Conservation (phyloP, 2,797 vertebrate species). For the Babyrousa celebensis region DNA sequence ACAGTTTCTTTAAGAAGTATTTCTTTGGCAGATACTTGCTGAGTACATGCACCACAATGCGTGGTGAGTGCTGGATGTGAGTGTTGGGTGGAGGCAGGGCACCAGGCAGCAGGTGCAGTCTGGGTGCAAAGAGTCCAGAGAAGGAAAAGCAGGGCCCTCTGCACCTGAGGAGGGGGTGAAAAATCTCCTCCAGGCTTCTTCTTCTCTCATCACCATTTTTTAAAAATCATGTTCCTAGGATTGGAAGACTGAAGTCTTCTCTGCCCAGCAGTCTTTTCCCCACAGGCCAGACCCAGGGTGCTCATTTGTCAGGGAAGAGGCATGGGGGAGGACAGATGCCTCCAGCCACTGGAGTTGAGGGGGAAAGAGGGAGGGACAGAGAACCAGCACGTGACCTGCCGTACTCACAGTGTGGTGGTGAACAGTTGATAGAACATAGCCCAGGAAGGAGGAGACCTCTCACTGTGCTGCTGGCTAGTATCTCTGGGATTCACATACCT, state of each 20-base stretch:
- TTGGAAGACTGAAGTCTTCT: neutral
- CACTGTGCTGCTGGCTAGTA: neutral
- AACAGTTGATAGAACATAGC: neutral
- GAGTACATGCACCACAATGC: neutral
- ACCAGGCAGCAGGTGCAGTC: neutral
- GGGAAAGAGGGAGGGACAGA: neutral
- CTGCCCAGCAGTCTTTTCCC: neutral
- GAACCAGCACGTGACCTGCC: neutral
- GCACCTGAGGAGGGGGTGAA: neutral
- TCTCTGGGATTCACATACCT: neutral
- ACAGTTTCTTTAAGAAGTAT: constrained; percentile 36
- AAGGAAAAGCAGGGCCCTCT: neutral
- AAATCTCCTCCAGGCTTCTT: neutral
- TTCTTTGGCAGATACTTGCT: neutral
- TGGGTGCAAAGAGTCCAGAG: neutral
- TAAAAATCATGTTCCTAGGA: neutral
- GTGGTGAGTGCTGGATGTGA: neutral
- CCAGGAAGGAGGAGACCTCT: neutral
- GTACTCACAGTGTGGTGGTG: neutral
- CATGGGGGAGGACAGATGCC: neutral
- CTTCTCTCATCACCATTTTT: neutral
- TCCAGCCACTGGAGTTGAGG: neutral
- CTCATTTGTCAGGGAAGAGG: neutral
- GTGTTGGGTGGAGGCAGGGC: neutral
- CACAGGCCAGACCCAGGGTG: neutral